phyloP scores from a whole-genome alignment of 2,113 vertebrate genomes.

The Fulmarus glacialis region DNA sequence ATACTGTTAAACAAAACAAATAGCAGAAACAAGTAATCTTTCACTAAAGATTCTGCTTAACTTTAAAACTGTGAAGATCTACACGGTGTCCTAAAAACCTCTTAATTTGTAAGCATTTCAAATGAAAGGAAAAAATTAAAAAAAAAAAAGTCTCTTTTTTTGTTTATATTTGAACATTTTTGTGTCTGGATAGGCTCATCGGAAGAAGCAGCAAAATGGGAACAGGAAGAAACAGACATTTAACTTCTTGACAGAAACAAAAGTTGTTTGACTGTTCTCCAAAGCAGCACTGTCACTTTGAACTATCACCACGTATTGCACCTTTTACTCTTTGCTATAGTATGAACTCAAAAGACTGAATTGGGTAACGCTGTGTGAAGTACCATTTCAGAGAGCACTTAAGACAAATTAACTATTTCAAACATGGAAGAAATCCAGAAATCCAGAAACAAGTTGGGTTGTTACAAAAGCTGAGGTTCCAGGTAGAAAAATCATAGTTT shows the following conservation, averaged over 20 bases:
- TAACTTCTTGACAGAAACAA: background rate
- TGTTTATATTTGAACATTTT: background rate
- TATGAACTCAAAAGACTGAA: background rate
- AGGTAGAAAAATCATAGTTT: background rate
- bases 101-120: background rate
- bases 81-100: background rate
- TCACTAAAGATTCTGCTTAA: background rate
- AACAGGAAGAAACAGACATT: background rate
- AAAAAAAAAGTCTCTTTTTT: background rate
- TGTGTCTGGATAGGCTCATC: background rate
- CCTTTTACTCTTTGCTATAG: background rate
- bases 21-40: background rate
- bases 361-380: background rate
- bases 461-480: background rate
- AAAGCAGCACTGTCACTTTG: background rate
- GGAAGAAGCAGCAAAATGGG: background rate
- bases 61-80: background rate
- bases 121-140: background rate
- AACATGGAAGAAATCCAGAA: background rate
- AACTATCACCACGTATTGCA: background rate
- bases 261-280: background rate
- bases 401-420: background rate
- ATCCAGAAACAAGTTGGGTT: background rate
- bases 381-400: background rate
- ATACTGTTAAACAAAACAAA: background rate